Conservation (phyloP, 2,797 vertebrate species). For the Sorex maritimensis region DNA sequence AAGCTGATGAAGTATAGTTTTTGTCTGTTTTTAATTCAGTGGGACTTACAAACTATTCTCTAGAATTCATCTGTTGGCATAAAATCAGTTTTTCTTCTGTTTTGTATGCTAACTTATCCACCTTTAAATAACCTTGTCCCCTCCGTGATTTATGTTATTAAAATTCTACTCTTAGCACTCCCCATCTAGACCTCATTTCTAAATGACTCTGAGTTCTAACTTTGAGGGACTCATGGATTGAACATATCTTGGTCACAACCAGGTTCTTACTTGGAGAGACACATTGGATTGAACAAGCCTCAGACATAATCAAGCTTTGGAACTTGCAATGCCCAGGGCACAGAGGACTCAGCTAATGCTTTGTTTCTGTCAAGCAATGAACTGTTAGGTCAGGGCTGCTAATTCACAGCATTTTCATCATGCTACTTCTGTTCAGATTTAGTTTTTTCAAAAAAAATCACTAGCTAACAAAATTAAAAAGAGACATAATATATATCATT, state of each 20-base stretch:
- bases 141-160: neutral
- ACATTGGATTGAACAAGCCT: too few relatives aligned
- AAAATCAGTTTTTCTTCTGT: neutral
- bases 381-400: neutral
- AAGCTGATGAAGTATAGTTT: neutral
- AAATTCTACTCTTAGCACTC: neutral
- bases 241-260: neutral
- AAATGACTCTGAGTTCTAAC: neutral
- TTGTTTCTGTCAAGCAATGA: neutral
- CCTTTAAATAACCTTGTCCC: neutral
- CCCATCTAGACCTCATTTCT: neutral
- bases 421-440: neutral
- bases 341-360: neutral
- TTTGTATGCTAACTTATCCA: neutral
- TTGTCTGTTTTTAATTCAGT: conserved; percentile 31
- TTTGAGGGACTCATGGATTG: neutral
- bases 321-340: neutral
- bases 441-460: conserved; percentile 3
- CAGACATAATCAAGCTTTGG: neutral
- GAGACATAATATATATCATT: neutral
- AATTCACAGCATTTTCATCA: conserved; percentile 20
- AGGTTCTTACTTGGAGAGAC: too few relatives aligned
- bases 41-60: neutral
- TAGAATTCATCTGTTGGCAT: neutral
- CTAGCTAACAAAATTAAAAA: neutral